These are phyloP conservation scores for Seriola aureovittata DNA, from an alignment of 2,113 vertebrate species.

Conservation along the genomic window DNA sequence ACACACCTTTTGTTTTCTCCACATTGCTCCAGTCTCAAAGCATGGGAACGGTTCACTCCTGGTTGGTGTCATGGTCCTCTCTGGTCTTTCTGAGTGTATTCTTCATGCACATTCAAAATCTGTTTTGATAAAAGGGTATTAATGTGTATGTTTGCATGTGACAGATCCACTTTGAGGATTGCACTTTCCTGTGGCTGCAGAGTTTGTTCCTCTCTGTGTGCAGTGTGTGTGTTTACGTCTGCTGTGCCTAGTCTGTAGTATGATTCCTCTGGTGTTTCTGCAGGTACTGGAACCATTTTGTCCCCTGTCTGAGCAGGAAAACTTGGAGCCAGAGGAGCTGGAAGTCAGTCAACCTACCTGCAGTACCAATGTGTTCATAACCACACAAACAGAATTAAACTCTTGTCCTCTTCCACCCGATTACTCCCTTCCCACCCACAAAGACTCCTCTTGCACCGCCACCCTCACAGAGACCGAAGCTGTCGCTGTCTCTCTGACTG, in stretches of 20 bases:
- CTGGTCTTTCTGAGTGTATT: slow-evolving; percentile 23
- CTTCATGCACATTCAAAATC: slow-evolving; percentile 30
- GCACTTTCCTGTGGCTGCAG: slow-evolving; percentile 34
- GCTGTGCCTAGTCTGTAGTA: slow-evolving; percentile 49
- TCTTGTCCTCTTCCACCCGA: slow-evolving; percentile 32
- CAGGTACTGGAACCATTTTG: slow-evolving; percentile 86
- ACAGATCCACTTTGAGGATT: slow-evolving; percentile 44
- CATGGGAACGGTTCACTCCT: slow-evolving; percentile 59
- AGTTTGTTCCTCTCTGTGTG: slow-evolving; percentile 20
- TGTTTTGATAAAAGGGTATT: slow-evolving; percentile 42
- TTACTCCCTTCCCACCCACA: slow-evolving; percentile 47
- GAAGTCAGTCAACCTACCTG: slow-evolving; percentile 55
- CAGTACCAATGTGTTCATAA: slow-evolving; percentile 48
- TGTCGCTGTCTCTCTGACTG: slow-evolving; percentile 18
- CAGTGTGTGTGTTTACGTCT: slow-evolving; percentile 3
- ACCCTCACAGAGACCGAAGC: slow-evolving; percentile 40
- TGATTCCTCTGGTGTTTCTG: slow-evolving; percentile 80
- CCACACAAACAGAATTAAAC: slow-evolving; percentile 58
- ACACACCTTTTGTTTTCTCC: slow-evolving; percentile 34
- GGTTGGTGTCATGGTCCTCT: slow-evolving; percentile 50
- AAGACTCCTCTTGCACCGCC: slow-evolving; percentile 18
- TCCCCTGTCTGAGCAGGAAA: slow-evolving; percentile 78
- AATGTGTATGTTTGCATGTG: slow-evolving; percentile 63
- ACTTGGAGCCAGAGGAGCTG: slow-evolving; percentile 66
- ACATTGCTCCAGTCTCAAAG: slow-evolving; percentile 47